Evolutionary conservation across 2,888 invertebrate species (phyloP), one percentile per base, ranked within the genome.

Genomic region (Lacanobia wlatinum): DNA sequence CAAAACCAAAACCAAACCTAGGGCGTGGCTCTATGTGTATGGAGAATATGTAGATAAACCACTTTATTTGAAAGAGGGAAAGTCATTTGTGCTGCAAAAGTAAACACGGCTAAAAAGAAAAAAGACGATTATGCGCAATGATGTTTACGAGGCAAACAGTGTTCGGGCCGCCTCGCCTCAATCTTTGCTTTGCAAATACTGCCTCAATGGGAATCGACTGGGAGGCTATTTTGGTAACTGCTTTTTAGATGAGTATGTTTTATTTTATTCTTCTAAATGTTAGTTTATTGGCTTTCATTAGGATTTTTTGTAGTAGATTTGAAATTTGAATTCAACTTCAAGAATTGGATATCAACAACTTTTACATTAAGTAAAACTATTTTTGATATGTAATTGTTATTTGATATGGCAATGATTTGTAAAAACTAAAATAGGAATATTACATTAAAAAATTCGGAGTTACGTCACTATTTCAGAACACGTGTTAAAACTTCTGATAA

Each of bases 61-160:
- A 73, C 74, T 77, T 84, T 83, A 82, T 85, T 84, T 80, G 80
- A 84, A 87, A 87, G 78, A 86, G 86, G 83, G 87, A 88, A 89
- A 86, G 87, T 88, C 82, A 86, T 91, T 88, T 89, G 88, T 83
- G 80, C 81, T 80, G 82, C 73, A 85, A 80, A 84, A 84, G 89
- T 85, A 88, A 90, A 90, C 85, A 88, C 80, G 85, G 72, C 63
- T 66, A 83, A 87, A 89, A 90, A 91, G 90, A 90, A 92, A 91
- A 90, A 92, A 91, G 91, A 87, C 90, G 92, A 94, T 94, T 94
- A 94, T 92, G 91, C 91, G 89, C 90, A 91, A 91, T 89, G 92
- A 89, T 93, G 93, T 94, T 94, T 90, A 88, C 91, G 84, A 69
- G 88, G 92, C 88, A 92, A 93, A 94, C 90, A 93, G 85, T 83